Percentiles rank a stretch among this genome's conserved stretches.
These are phyloP conservation scores for Channallabes apus DNA, from an alignment of 2,797 vertebrate genomes.

Conservation along the genomic window DNA sequence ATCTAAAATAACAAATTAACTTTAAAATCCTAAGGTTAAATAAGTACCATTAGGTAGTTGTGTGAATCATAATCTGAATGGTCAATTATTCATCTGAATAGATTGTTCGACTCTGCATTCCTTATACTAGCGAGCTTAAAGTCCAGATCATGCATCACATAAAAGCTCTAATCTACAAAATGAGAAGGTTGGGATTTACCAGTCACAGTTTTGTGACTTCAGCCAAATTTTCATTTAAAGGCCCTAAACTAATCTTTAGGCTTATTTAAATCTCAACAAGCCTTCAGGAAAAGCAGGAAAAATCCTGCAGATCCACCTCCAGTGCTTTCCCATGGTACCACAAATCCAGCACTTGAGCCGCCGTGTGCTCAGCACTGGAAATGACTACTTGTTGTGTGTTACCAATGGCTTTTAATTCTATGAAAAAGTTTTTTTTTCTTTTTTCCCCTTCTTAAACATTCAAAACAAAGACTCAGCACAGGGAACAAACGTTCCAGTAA, in stretches of 20 bases:
- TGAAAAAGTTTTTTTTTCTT: slow-evolving; percentile 59
- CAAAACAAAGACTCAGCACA: slow-evolving; percentile 62
- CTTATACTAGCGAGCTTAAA: slow-evolving; percentile 61
- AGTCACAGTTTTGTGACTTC: slow-evolving; percentile 70
- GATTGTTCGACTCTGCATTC: not conserved
- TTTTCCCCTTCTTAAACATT: slow-evolving; percentile 36
- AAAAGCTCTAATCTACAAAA: slow-evolving; percentile 74
- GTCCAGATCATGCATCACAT: slow-evolving; percentile 61
- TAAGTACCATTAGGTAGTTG: no score
- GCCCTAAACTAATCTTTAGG: slow-evolving; percentile 77
- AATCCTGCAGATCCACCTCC: slow-evolving; percentile 67
- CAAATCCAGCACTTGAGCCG: slow-evolving; percentile 70
- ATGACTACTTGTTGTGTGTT: slow-evolving; percentile 64
- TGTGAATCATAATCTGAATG: no score
- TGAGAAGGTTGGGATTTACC: slow-evolving; percentile 74
- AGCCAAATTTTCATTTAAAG: slow-evolving; percentile 78
- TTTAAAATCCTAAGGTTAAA: no score
- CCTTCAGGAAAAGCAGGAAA: slow-evolving; percentile 55
- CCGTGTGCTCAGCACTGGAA: slow-evolving; percentile 58
- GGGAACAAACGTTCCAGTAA: slow-evolving; percentile 59
- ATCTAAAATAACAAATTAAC: no score
- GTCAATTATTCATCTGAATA: no score
- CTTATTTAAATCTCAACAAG: slow-evolving; percentile 80
- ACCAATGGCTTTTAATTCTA: slow-evolving; percentile 73
- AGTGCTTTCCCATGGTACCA: slow-evolving; percentile 67